Percentiles rank a stretch among this genome's conserved stretches.
Evolutionary conservation across 2,888 invertebrate species (phyloP).

Genomic region (Dorcus parallelipipedus): DNA sequence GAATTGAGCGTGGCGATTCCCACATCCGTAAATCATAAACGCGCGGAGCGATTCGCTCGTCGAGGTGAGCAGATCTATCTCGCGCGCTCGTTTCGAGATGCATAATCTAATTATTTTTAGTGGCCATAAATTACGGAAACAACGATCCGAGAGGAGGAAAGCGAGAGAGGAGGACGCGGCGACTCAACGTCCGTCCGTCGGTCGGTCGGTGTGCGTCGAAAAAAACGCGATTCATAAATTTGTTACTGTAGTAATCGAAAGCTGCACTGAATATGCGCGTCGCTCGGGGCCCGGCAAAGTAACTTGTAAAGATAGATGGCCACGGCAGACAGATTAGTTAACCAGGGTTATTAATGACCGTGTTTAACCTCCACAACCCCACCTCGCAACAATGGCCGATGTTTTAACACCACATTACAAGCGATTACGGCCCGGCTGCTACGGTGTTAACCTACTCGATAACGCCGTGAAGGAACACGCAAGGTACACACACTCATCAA

Average conservation of each 20-base stretch:
- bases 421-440: conserved; percentile 40
- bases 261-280: conserved; percentile 38
- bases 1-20: no score
- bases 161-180: background rate
- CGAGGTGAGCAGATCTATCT: no score
- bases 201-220: conserved; percentile 1
- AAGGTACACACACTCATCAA: no score
- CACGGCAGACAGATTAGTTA: conserved; percentile 61
- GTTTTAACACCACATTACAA: conserved; percentile 51
- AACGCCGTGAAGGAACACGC: no score
- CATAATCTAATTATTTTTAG: conserved; percentile 2
- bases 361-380: conserved; percentile 59
- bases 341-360: conserved; percentile 61
- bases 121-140: background rate
- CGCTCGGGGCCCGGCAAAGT: conserved; percentile 42
- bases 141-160: background rate
- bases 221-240: conserved; percentile 41
- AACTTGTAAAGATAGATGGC: conserved; percentile 53
- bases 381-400: conserved; percentile 49
- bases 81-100: background rate
- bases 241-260: conserved; percentile 43
- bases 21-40: no score
- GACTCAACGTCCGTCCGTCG: background rate
- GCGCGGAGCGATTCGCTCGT: no score
- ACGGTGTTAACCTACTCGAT: conserved; percentile 12